A percentile compares a stretch with the other conserved stretches of the same genome.
Conservation (phyloP, 1,140 invertebrate genomes). For the Cheumatopsyche charites region DNA sequence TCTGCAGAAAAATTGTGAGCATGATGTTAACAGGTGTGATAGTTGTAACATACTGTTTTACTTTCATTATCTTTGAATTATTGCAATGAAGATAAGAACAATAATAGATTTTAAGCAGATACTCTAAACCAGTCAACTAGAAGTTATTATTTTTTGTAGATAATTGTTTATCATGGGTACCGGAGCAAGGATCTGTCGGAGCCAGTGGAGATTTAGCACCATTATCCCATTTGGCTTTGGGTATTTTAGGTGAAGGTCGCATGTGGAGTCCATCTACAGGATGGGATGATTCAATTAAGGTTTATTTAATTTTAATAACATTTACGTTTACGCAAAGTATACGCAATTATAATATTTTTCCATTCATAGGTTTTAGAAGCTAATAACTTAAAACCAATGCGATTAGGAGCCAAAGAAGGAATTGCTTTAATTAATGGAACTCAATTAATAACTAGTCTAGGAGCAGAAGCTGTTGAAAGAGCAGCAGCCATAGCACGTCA, state of each 20-base stretch:
- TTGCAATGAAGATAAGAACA: background rate
- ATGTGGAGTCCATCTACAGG: constrained; percentile 79
- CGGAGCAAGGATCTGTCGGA: constrained; percentile 77
- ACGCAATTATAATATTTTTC: constrained; percentile 28
- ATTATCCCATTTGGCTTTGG: constrained; percentile 72
- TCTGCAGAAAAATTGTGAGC: background rate
- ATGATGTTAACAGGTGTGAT: background rate
- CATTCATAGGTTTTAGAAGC: constrained; percentile 48
- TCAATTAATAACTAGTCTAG: constrained; percentile 75
- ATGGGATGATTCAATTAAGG: constrained; percentile 72
- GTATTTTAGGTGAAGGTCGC: constrained; percentile 76
- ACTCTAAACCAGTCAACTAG: background rate
- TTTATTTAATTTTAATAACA: constrained; percentile 51
- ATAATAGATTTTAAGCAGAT: background rate
- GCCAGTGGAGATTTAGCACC: constrained; percentile 78
- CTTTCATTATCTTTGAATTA: background rate
- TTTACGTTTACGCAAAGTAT: background rate
- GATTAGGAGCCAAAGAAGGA: constrained; percentile 73
- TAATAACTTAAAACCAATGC: constrained; percentile 66
- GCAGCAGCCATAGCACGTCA: constrained; percentile 68
- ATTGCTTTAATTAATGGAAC: constrained; percentile 78
- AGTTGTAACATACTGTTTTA: background rate
- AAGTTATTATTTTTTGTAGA: constrained; percentile 54
- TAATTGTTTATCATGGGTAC: constrained; percentile 75
- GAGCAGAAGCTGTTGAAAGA: constrained; percentile 71